These are phyloP conservation scores for Chiloscyllium plagiosum DNA, from an alignment of 2,113 vertebrate genomes.

Conservation along the genomic window DNA sequence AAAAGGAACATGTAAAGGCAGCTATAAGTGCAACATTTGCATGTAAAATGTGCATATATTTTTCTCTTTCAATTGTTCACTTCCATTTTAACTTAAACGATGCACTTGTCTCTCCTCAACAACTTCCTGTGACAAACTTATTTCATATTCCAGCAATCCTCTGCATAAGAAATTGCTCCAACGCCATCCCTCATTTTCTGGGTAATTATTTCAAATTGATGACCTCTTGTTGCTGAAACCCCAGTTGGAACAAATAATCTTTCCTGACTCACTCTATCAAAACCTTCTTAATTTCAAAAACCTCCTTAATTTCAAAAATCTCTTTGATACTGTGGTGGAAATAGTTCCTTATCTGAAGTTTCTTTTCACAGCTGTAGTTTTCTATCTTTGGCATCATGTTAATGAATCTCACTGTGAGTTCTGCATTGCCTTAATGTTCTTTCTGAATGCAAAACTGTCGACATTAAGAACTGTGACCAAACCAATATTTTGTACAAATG, in stretches of 20 bases:
- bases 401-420: neutral
- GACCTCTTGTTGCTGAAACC: neutral
- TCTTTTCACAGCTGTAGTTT: neutral
- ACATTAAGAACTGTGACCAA: neutral
- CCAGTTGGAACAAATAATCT: neutral
- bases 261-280: neutral
- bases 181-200: neutral
- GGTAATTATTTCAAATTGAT: neutral
- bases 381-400: neutral
- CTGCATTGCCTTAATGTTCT: neutral
- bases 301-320: neutral
- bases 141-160: neutral
- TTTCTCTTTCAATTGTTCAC: neutral
- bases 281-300: neutral
- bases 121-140: neutral
- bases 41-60: neutral
- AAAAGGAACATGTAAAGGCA: neutral
- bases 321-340: neutral
- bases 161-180: neutral
- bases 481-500: neutral
- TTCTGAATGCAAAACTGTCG: neutral
- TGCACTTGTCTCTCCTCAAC: neutral
- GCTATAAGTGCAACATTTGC: neutral
- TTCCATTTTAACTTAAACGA: neutral
- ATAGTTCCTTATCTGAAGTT: neutral